Evolutionary conservation across 37 sponge, comb jelly and placozoan genomes (phyloP), one percentile per base, ranked within the genome.

Genomic region (Beroe ovata): DNA sequence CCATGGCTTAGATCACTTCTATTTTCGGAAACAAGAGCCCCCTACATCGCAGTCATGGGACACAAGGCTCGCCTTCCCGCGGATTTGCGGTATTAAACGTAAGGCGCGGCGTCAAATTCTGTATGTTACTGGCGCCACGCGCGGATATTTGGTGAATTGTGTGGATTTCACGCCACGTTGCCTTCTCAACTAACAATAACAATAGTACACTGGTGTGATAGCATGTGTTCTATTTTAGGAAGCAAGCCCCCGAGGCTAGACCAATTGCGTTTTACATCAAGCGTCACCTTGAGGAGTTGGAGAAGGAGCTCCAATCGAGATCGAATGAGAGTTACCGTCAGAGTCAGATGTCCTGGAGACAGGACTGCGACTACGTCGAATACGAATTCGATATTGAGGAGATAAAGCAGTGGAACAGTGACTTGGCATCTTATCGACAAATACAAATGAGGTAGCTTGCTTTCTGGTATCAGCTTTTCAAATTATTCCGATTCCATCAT

Each of bases 271-370:
- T 77, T 23, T 77, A 42, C 54, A 77, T 77, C 41, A 77, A 77
- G 84, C 39, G 41, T 6, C 84, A 77, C 38, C 54, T 77, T 0
- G 84, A 42, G 21, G 84, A 36, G 47, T 28, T 77, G 84, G 84
- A 77, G n/a, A 39, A 23, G 25, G 84, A 77, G 28, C 54, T 77
- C n/a, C 35, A 77, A 36, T n/a, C 23, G 47, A 77, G 29, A 23
- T 42, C 84, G 1, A 42, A 77, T 4, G 84, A 77, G 54, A 77
- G 47, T 25, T 77, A 77, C 84, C 26, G 84, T 14, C 54, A 39
- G 42, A 77, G 84, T 35, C 84, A 77, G 84, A 77, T 77, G 84
- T 77, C 84, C 1, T 77, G 84, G 84, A 8, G 84, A 38, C 54
- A 66, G 36, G 69, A 66, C 30, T 66, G 69, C 69, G 69, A 66